These are phyloP conservation scores for Pseudopipra pipra DNA, from an alignment of 2,113 vertebrate species.

Conservation along the genomic window DNA sequence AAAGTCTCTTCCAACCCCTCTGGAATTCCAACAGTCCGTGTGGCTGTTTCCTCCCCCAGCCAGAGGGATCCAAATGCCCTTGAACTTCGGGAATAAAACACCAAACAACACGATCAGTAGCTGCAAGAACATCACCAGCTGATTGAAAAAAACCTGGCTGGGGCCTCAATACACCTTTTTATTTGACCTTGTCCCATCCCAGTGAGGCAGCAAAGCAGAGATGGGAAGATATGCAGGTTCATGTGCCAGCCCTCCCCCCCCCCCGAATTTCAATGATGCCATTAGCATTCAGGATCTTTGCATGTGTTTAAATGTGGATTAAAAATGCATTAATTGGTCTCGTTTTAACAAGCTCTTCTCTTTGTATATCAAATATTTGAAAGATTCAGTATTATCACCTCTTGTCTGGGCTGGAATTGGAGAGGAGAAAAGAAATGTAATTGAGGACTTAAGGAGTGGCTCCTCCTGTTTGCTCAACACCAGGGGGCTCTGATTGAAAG, in stretches of 20 bases:
- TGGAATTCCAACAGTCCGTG: not conserved
- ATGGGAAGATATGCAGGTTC: slow-evolving; percentile 21
- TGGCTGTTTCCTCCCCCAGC: not conserved
- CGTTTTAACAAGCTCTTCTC: slow-evolving; percentile 65
- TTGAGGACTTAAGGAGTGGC: slow-evolving; percentile 47
- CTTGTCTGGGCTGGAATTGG: slow-evolving; percentile 49
- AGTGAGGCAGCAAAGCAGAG: not conserved
- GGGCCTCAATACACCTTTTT: not conserved
- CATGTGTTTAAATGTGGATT: slow-evolving; percentile 68
- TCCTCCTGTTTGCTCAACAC: slow-evolving; percentile 38
- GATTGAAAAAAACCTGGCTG: not conserved
- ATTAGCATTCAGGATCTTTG: slow-evolving; percentile 66
- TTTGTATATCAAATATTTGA: slow-evolving; percentile 72
- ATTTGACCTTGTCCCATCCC: not conserved
- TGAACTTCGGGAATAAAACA: not conserved
- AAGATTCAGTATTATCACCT: slow-evolving; percentile 60
- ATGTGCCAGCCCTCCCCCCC: not conserved
- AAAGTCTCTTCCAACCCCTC: not conserved
- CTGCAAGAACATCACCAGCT: not conserved
- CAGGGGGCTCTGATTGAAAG: not conserved
- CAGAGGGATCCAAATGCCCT: not conserved
- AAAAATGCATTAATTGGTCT: slow-evolving; percentile 72
- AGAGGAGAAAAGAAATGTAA: slow-evolving; percentile 58
- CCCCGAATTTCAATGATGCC: slow-evolving; percentile 24
- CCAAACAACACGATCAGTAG: not conserved